Conservation (phyloP, 2,888 invertebrate species). For the Callyntrura sp. region DNA sequence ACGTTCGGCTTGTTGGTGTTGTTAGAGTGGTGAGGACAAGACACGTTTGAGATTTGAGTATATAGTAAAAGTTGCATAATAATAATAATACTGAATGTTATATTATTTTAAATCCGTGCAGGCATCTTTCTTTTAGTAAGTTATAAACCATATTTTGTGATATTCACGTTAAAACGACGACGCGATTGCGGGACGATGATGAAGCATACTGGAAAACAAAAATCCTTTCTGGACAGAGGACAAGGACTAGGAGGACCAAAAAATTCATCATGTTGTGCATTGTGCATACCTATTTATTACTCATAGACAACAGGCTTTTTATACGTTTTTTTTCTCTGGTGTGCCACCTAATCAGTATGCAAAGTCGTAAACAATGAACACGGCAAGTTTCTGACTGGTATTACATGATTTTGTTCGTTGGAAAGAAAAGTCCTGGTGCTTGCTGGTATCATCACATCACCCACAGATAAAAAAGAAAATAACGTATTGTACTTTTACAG, state of each 20-base stretch:
- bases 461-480: too few relatives aligned
- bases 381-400: slow-evolving; percentile 37
- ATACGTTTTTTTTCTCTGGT: slow-evolving; percentile 1
- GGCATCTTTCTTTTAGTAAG: too few relatives aligned
- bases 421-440: too few relatives aligned
- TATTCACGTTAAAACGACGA: neutral
- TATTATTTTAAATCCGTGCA: too few relatives aligned
- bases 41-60: too few relatives aligned
- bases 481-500: too few relatives aligned
- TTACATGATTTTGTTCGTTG: slow-evolving; percentile 53
- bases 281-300: slow-evolving; percentile 43
- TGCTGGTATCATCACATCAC: too few relatives aligned
- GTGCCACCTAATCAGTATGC: slow-evolving; percentile 64
- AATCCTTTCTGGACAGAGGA: slow-evolving; percentile 21
- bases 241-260: slow-evolving; percentile 56
- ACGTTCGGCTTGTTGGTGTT: neutral
- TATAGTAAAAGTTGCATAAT: too few relatives aligned
- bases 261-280: slow-evolving; percentile 19
- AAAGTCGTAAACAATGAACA: slow-evolving; percentile 70
- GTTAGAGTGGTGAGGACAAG: neutral
- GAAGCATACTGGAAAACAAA: slow-evolving; percentile 57
- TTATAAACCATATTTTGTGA: too few relatives aligned
- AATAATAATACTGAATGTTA: too few relatives aligned
- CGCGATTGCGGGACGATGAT: neutral
- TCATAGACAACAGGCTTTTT: slow-evolving; percentile 41